These are phyloP conservation scores for Pammene aurita DNA, from an alignment of 2,888 invertebrate species.

Conservation along the genomic window DNA sequence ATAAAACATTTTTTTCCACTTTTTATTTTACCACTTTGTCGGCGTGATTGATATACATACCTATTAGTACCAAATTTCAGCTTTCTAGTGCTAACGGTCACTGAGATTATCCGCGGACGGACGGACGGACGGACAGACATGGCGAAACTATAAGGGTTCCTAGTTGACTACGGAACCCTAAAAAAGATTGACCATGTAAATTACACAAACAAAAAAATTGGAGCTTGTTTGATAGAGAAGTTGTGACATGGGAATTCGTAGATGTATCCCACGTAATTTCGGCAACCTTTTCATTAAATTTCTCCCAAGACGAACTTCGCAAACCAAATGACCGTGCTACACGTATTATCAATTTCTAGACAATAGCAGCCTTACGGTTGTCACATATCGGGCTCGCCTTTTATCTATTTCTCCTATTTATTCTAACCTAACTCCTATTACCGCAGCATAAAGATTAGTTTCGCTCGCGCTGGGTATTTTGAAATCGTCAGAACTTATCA, in stretches of 20 bases:
- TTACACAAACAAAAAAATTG: slow-evolving; percentile 20
- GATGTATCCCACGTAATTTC: slow-evolving; percentile 38
- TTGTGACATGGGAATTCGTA: slow-evolving; percentile 13
- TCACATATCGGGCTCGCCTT: slow-evolving; percentile 43
- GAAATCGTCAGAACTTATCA: slow-evolving; percentile 42
- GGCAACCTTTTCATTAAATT: slow-evolving; percentile 60
- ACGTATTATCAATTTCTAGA: slow-evolving; percentile 70
- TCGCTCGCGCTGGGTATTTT: slow-evolving; percentile 41
- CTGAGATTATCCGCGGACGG: too few species aligned
- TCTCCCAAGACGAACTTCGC: slow-evolving; percentile 61
- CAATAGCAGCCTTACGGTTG: slow-evolving; percentile 55
- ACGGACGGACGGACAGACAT: too few species aligned
- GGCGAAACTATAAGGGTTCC: too few species aligned
- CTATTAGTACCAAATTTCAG: too few species aligned
- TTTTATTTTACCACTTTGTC: too few species aligned
- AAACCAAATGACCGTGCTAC: slow-evolving; percentile 59
- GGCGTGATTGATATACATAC: too few species aligned
- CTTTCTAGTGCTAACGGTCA: too few species aligned
- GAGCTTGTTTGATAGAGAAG: slow-evolving; percentile 13
- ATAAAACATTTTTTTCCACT: too few species aligned
- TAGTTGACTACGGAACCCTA: too few species aligned
- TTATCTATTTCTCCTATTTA: slow-evolving; percentile 29
- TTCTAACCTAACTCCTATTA: slow-evolving; percentile 36
- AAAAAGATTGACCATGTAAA: slow-evolving; percentile 13
- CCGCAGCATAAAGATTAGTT: slow-evolving; percentile 45